These are phyloP conservation scores for Saturnia pavonia DNA, from an alignment of 2,888 invertebrate species.

Conservation along the genomic window DNA sequence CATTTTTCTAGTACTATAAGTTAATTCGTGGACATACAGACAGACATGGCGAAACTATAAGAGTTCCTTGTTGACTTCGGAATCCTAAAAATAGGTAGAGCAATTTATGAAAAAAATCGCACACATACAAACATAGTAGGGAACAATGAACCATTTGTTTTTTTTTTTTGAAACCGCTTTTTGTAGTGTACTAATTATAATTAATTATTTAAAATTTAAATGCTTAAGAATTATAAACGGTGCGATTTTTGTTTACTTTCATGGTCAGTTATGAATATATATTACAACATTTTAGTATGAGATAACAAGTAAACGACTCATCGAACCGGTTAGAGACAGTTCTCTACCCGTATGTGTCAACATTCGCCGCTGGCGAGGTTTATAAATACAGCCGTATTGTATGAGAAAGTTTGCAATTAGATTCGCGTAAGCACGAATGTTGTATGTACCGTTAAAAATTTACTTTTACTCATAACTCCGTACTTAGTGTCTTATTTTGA, in stretches of 20 bases:
- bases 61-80: no score
- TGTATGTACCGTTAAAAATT: background rate
- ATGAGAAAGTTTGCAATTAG: constrained; percentile 48
- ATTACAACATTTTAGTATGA: constrained; percentile 7
- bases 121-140: no score
- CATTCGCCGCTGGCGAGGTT: constrained; percentile 41
- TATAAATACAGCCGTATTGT: constrained; percentile 58
- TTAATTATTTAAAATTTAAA: background rate
- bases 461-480: background rate
- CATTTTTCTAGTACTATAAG: no score
- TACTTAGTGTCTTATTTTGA: background rate
- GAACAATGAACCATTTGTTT: no score
- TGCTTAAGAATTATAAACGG: background rate
- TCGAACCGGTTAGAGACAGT: constrained; percentile 45
- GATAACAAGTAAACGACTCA: constrained; percentile 14
- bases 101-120: no score
- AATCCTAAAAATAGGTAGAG: no score
- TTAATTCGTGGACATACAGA: no score
- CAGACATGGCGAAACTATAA: no score
- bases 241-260: background rate
- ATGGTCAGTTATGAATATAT: constrained; percentile 15
- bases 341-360: constrained; percentile 36
- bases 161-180: no score
- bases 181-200: background rate
- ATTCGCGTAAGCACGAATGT: background rate